Conservation (phyloP, 2,113 vertebrate species). For the Psilopsiagon aurifrons region DNA sequence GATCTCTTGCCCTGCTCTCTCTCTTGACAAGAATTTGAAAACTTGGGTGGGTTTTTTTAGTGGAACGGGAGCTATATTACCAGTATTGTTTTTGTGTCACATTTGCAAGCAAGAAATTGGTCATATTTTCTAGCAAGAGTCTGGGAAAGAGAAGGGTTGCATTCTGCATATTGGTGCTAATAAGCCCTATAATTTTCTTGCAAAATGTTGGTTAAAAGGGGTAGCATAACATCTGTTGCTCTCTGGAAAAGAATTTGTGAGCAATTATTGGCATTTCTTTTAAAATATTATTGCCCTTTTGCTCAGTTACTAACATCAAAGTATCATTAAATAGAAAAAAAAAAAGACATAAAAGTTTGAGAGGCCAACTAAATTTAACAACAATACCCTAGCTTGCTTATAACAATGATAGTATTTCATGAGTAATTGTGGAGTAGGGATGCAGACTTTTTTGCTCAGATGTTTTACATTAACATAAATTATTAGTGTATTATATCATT, state of each 20-base stretch:
- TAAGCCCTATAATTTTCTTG: not conserved
- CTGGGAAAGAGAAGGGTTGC: not conserved
- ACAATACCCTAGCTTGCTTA: not conserved
- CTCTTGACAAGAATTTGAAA: not conserved
- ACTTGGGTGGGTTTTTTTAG: not conserved
- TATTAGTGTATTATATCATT: not conserved
- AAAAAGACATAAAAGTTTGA: not conserved
- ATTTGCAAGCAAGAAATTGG: not conserved
- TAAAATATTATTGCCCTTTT: not conserved
- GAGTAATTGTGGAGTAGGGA: not conserved
- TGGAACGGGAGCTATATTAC: not conserved
- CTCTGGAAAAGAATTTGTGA: not conserved
- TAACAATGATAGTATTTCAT: not conserved
- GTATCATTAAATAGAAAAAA: not conserved
- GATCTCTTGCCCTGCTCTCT: not conserved
- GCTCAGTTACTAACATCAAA: not conserved
- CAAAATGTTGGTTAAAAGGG: not conserved
- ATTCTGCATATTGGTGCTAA: not conserved
- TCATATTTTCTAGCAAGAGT: not conserved
- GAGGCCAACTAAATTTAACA: not conserved
- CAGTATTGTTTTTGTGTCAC: not conserved
- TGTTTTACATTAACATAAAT: not conserved
- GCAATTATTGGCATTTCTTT: not conserved
- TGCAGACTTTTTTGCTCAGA: not conserved
- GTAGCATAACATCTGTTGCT: not conserved